Conservation (phyloP, 2,113 vertebrate species). For the Ochotona princeps region DNA sequence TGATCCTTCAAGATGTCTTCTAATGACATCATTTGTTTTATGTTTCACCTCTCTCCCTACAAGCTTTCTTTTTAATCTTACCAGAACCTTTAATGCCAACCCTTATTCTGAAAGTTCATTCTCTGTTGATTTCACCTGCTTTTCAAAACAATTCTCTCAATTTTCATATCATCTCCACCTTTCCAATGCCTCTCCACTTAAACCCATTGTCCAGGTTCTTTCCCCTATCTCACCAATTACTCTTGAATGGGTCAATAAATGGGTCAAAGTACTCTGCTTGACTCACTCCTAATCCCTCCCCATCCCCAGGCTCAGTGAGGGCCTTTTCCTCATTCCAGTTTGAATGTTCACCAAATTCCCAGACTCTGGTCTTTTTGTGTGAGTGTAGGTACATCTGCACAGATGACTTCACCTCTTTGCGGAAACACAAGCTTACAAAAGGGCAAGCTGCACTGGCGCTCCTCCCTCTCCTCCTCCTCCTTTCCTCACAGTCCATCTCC, state of each 20-base stretch:
- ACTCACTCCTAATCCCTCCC: background rate
- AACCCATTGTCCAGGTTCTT: background rate
- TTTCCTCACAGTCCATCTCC: background rate
- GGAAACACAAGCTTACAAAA: background rate
- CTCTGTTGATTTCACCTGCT: background rate
- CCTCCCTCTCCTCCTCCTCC: background rate
- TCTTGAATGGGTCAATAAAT: background rate
- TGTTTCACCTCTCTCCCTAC: background rate
- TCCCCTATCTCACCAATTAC: background rate
- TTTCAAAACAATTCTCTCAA: background rate
- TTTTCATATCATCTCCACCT: background rate
- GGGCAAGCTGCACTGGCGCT: background rate
- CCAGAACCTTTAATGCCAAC: background rate
- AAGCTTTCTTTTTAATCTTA: slow-evolving; percentile 13
- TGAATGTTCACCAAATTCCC: slow-evolving; percentile 36
- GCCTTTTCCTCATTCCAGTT: background rate
- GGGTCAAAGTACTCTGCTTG: background rate
- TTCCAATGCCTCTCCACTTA: background rate
- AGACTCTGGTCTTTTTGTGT: background rate
- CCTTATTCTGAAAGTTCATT: background rate
- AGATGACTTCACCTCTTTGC: background rate
- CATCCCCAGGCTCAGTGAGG: background rate
- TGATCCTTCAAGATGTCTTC: background rate
- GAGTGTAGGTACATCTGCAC: background rate
- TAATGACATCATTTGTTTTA: background rate